Evolutionary conservation across 2,113 vertebrate genomes (phyloP), one percentile per base, ranked within the genome.

Genomic region (Tachuris rubrigastra): DNA sequence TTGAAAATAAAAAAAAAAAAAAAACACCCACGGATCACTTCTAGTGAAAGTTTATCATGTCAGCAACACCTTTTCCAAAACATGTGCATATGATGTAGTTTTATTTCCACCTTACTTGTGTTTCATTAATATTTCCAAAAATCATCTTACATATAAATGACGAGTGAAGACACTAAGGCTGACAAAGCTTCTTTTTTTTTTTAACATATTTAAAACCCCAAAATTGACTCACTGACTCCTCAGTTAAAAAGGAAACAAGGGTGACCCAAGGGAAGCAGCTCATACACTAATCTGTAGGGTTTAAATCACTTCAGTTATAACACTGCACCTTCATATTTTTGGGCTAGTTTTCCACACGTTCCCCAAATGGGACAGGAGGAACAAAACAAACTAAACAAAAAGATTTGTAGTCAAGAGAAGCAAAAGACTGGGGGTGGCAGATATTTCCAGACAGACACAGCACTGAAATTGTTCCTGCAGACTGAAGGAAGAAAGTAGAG

Each of bases 1-100:
- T 30, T 31, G 49, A 9, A 27, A 14, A 47, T 46, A 35, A 39
- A 33, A 56, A 3, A 28, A 14, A 25, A 31, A 31, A 12, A 50
- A 50, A 46, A 46, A 16, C 44, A 41, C 58, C n/a, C n/a, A 49
- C 3, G 49, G 27, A 49, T 56, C 21, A 84, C 39, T 75, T 71
- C 30, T 12, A 27, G 15, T 80, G 8, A 39, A 95, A 76, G 39
- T 46, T 27, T 21, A 66, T n/a, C 17, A 46, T 2, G 10, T 42
- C n/a, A 5, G 12, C 1, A 2, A 15, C 25, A 63, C 31, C 37
- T 23, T n/a, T 42, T 52, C 46, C 16, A 65, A 75, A 67, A 49
- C 10, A 68, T 0, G 0, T 30, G 21, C 27, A 33, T 0, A 63
- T 42, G 27, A 63, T 42, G 2, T 39, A 16, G 52, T 65, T 91